Conservation (phyloP, 2,797 vertebrate species). For the Trematomus bernacchii region DNA sequence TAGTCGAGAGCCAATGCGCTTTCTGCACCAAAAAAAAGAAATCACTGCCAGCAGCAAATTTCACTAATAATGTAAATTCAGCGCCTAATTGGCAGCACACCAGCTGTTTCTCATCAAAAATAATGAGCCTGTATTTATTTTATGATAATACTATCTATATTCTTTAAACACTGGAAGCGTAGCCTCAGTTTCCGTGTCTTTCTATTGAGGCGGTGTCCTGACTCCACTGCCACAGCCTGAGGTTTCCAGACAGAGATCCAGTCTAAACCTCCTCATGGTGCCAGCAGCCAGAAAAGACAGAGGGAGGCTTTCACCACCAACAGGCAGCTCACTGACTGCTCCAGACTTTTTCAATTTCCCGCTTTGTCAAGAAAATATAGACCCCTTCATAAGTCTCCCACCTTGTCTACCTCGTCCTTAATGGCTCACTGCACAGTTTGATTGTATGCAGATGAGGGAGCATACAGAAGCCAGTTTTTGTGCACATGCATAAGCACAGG, state of each 20-base stretch:
- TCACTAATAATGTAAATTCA: constrained; percentile 84
- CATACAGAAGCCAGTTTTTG: constrained; percentile 73
- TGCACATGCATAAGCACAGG: constrained; percentile 62
- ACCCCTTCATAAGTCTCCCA: constrained; percentile 56
- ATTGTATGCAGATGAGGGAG: constrained; percentile 84
- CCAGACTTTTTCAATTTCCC: constrained; percentile 67
- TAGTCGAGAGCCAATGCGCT: constrained; percentile 55
- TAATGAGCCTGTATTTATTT: constrained; percentile 80
- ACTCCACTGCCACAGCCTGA: constrained; percentile 34
- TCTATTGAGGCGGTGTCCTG: constrained; percentile 13
- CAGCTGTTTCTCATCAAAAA: constrained; percentile 85
- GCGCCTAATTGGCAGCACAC: constrained; percentile 81
- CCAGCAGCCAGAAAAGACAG: constrained; percentile 24
- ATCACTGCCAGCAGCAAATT: constrained; percentile 76
- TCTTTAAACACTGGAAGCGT: constrained; percentile 57
- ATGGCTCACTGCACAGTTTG: constrained; percentile 77
- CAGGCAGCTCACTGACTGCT: constrained; percentile 48
- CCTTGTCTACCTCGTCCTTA: constrained; percentile 58
- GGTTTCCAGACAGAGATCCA: constrained; percentile 46
- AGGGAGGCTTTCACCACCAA: constrained; percentile 37
- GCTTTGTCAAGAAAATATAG: constrained; percentile 62
- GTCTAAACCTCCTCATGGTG: constrained; percentile 28
- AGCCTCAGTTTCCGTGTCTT: constrained; percentile 28
- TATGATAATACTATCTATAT: constrained; percentile 66
- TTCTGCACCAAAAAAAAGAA: constrained; percentile 42